Evolutionary conservation across 2,797 vertebrate species (phyloP), one percentile per base, ranked within the genome.

Genomic region (Sebastes melanostomus): DNA sequence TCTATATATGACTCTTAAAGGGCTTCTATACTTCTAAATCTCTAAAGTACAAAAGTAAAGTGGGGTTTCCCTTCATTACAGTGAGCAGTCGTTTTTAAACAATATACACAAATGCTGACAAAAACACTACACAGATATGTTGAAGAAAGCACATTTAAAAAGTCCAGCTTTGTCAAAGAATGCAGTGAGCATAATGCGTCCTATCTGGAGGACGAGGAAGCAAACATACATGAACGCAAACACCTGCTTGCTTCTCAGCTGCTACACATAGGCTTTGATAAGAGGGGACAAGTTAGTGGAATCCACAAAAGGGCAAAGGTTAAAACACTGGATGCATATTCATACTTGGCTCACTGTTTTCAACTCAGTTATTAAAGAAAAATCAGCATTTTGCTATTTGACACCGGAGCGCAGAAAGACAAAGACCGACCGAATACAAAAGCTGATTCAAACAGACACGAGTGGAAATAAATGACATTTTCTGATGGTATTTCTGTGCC

Each of bases 11-110:
- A 76, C 74, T 88, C 82, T 90, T 85, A 30, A 72, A 85, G 63
- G 61, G 61, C 83, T 75, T 76, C 60, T 83, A 88, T 85, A 82
- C 68, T 65, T 88, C 89, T 90, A 90, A 58, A 90, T 81, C 84
- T 90, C 82, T 91, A 84, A 79, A 89, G 83, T 94, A 92, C 66
- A 93, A 93, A 92, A 92, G 76, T 80, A 86, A 85, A 92, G 83
- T 77, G 55, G 73, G 82, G 68, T 72, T 80, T 92, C 77, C 89
- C 88, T 90, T 90, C 80, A 77, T 88, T 77, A 88, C 89, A 94
- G 84, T 90, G 80, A 91, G 77, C 61, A 91, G 81, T 91, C 85
- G 18, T 77, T 76, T 52, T 79, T 27, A 74, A 71, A 88, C 36
- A 60, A 72, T 27, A 72, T 32, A 82, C 70, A 85, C 18, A 79